phyloP scores from a whole-genome alignment of 2,888 invertebrate genomes.

The Drosophila affinis region DNA sequence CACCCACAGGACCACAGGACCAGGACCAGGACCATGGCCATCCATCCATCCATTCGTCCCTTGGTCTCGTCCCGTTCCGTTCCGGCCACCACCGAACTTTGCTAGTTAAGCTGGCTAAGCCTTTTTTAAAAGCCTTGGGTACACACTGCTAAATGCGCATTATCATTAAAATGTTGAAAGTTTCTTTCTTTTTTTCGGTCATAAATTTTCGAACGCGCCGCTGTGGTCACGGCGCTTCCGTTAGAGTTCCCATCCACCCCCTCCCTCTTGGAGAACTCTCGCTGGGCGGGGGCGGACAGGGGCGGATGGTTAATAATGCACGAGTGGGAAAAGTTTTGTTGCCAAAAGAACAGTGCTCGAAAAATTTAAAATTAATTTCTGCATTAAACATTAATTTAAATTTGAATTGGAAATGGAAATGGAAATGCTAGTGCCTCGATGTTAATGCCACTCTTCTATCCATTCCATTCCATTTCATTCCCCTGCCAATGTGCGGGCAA shows the following conservation, averaged over 20 bases:
- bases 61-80: slow-evolving; percentile 16
- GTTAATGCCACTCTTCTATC: background rate
- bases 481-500: background rate
- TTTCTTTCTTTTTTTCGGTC: slow-evolving; percentile 57
- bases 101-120: slow-evolving; percentile 76
- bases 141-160: slow-evolving; percentile 78
- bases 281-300: slow-evolving; percentile 22
- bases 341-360: slow-evolving; percentile 33
- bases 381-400: slow-evolving; percentile 59
- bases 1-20: too few relatives aligned
- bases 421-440: background rate
- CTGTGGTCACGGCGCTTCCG: slow-evolving; percentile 48
- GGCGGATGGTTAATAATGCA: slow-evolving; percentile 66
- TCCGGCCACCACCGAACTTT: slow-evolving; percentile 54
- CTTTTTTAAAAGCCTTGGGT: slow-evolving; percentile 78
- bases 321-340: slow-evolving; percentile 54
- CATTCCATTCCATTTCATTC: background rate
- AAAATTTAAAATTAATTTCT: slow-evolving; percentile 50
- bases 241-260: slow-evolving; percentile 50
- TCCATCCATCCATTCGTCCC: slow-evolving; percentile 4
- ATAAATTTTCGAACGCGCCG: slow-evolving; percentile 63
- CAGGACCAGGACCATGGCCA: background rate
- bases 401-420: slow-evolving; percentile 26
- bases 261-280: slow-evolving; percentile 32
- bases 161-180: slow-evolving; percentile 78